Conservation (phyloP, 2,888 invertebrate species). For the Pollenia angustigena region DNA sequence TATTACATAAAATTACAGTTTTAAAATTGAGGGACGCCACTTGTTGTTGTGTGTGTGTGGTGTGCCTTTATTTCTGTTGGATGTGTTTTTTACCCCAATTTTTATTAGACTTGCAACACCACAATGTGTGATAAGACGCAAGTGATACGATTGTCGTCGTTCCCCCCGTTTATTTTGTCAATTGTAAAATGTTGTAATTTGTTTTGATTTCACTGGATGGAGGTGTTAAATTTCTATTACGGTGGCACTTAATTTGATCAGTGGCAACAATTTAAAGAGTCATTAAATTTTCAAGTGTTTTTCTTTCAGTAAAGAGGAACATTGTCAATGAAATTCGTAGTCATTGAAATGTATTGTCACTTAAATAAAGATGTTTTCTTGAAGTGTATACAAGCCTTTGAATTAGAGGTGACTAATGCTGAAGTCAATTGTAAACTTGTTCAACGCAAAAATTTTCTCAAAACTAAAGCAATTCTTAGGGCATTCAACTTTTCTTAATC, state of each 20-base stretch:
- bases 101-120: constrained; percentile 14
- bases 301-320: neutral
- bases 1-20: neutral
- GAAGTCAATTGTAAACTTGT: too few relatives aligned
- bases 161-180: constrained; percentile 15
- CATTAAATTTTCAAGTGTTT: constrained; percentile 32
- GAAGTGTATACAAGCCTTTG: too few relatives aligned
- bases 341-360: too few relatives aligned
- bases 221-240: constrained; percentile 34
- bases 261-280: constrained; percentile 25
- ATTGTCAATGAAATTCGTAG: neutral
- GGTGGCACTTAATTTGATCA: neutral
- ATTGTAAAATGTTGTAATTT: constrained; percentile 32
- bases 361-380: too few relatives aligned
- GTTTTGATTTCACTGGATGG: constrained; percentile 24
- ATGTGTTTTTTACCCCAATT: neutral
- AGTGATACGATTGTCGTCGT: neutral
- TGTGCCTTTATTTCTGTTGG: neutral
- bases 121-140: constrained; percentile 3
- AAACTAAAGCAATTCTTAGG: too few relatives aligned
- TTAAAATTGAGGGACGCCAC: constrained; percentile 7
- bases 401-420: too few relatives aligned
- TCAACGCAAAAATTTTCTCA: too few relatives aligned
- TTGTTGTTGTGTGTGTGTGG: neutral
- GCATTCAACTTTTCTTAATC: too few relatives aligned